A percentile compares a stretch with the other conserved stretches of the same genome.
These are phyloP conservation scores for Ochropacha duplaris DNA, from an alignment of 2,888 invertebrate genomes.

Conservation along the genomic window DNA sequence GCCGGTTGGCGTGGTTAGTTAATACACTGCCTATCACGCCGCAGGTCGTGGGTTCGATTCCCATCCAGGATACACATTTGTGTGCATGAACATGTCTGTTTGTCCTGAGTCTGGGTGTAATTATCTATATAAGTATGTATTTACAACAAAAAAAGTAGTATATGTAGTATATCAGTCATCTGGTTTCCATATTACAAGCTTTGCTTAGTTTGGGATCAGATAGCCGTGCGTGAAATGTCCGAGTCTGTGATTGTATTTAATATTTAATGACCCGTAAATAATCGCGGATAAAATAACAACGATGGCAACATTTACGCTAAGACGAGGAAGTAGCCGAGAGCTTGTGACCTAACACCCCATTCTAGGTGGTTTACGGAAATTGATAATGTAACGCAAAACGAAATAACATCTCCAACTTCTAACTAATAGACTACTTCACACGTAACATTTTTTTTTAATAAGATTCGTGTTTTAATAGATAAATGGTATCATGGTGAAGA, in stretches of 20 bases:
- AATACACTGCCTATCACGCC: no score
- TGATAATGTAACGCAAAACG: slow-evolving; percentile 12
- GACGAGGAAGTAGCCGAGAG: slow-evolving; percentile 24
- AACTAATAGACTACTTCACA: slow-evolving; percentile 14
- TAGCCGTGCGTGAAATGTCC: no score
- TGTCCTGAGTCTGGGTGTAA: no score
- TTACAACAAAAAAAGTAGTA: no score
- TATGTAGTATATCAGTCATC: no score
- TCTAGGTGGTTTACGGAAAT: slow-evolving; percentile 27
- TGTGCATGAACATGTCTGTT: no score
- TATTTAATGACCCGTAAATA: not conserved
- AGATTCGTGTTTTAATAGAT: not conserved
- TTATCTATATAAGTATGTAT: no score
- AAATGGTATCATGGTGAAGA: not conserved
- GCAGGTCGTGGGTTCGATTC: no score
- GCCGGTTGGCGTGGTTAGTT: no score
- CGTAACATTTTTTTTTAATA: not conserved
- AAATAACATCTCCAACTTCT: slow-evolving; percentile 9
- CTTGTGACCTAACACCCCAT: slow-evolving; percentile 29
- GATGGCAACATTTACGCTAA: slow-evolving; percentile 19
- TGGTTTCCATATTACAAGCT: no score
- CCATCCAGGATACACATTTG: no score
- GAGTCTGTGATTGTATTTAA: not conserved
- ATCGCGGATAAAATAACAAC: slow-evolving; percentile 4
- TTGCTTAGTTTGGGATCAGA: no score